Percentiles rank a stretch among this genome's conserved stretches.
Conservation (phyloP, 2,888 invertebrate species). For the Alentia gelatinosa region DNA sequence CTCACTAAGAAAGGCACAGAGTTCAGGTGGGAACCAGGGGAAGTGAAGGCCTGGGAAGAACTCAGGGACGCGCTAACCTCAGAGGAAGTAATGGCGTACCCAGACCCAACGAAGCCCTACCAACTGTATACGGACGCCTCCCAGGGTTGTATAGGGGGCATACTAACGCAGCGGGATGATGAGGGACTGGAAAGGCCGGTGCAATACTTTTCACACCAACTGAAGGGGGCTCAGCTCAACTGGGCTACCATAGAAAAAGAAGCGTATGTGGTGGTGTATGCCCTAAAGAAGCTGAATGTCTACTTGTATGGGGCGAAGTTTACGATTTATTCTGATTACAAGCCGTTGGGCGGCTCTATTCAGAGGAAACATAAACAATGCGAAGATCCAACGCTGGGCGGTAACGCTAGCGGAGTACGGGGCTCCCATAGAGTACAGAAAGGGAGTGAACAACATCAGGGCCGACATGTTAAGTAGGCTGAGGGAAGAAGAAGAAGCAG, state of each 20-base stretch:
- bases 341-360: constrained; percentile 54
- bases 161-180: neutral
- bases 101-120: neutral
- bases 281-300: constrained; percentile 34
- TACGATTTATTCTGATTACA: constrained; percentile 51
- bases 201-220: constrained; percentile 6
- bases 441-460: constrained; percentile 55
- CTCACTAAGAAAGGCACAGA: neutral
- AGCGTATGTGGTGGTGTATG: neutral
- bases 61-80: neutral
- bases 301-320: constrained; percentile 49
- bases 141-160: neutral
- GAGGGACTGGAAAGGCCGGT: constrained; percentile 23
- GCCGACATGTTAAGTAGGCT: constrained; percentile 52
- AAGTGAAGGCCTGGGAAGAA: neutral
- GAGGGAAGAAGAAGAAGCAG: neutral
- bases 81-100: constrained; percentile 27
- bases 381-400: constrained; percentile 59
- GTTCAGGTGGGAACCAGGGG: neutral
- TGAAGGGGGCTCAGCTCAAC: neutral
- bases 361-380: constrained; percentile 55
- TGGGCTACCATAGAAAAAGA: constrained; percentile 42
- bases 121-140: constrained; percentile 11
- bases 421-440: constrained; percentile 50
- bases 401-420: constrained; percentile 58